These are phyloP conservation scores for Myiozetetes cayanensis DNA, from an alignment of 2,113 vertebrate species.

Conservation along the genomic window DNA sequence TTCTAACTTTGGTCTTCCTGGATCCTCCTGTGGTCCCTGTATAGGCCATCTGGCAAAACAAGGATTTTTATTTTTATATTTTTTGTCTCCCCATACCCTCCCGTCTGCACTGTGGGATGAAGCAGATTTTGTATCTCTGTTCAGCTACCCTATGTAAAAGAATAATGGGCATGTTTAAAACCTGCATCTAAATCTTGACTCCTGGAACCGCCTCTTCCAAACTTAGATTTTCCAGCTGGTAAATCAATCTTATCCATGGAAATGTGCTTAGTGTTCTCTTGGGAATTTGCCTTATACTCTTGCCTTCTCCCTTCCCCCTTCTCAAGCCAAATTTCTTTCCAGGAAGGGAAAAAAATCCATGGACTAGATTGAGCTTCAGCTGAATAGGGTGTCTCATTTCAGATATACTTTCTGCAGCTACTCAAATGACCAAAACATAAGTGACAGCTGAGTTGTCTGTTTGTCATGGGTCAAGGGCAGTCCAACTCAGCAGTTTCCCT, in stretches of 20 bases:
- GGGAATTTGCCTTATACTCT: constrained; percentile 21
- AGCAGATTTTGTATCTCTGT: neutral
- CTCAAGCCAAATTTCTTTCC: constrained; percentile 23
- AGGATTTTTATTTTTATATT: neutral
- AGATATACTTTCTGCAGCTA: constrained; percentile 30
- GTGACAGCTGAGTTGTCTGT: constrained; percentile 52
- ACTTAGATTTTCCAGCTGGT: constrained; percentile 40
- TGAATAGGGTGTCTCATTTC: constrained; percentile 47
- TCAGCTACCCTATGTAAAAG: neutral
- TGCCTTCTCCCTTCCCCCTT: constrained; percentile 1
- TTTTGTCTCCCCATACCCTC: neutral
- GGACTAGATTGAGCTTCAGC: neutral
- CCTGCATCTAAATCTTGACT: neutral
- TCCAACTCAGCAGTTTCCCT: constrained; percentile 52
- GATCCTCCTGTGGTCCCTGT: neutral
- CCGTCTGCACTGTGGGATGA: neutral
- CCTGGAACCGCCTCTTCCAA: neutral
- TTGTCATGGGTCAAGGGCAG: constrained; percentile 41
- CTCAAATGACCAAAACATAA: constrained; percentile 43
- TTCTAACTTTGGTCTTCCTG: constrained; percentile 21
- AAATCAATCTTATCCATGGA: constrained; percentile 13
- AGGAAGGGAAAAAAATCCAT: constrained; percentile 1
- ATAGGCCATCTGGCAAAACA: constrained; percentile 13
- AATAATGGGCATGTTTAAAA: neutral
- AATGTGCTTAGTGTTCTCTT: constrained; percentile 9